phyloP scores from a whole-genome alignment of 2,797 vertebrate genomes.

The Microchirus variegatus region DNA sequence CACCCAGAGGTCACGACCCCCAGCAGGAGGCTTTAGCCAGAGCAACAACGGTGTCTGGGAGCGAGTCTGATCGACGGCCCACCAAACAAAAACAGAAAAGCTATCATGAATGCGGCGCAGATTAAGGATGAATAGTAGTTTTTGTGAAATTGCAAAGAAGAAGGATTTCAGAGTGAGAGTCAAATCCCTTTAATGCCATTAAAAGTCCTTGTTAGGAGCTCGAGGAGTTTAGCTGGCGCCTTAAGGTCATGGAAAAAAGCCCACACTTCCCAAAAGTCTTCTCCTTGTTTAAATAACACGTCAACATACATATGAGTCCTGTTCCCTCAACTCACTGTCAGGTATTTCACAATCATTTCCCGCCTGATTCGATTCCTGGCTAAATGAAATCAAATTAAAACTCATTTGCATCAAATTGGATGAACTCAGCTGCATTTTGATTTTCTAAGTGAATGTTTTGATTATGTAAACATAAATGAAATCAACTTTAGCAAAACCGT shows the following conservation, averaged over 20 bases:
- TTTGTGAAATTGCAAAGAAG: slow-evolving; percentile 6
- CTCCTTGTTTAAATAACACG: slow-evolving; percentile 69
- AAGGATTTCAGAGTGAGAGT: slow-evolving; percentile 31
- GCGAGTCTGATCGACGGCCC: slow-evolving; percentile 45
- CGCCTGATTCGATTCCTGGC: slow-evolving; percentile 59
- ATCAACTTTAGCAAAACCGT: slow-evolving; percentile 26
- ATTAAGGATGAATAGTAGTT: background rate
- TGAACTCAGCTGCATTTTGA: slow-evolving; percentile 65
- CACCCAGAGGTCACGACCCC: slow-evolving; percentile 81
- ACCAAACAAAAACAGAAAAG: slow-evolving; percentile 52
- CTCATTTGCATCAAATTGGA: slow-evolving; percentile 72
- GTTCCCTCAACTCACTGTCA: slow-evolving; percentile 43
- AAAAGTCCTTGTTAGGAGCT: slow-evolving; percentile 24
- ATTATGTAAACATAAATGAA: slow-evolving; percentile 69
- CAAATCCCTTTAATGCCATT: background rate
- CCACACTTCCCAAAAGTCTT: slow-evolving; percentile 17
- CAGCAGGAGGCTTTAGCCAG: slow-evolving; percentile 60
- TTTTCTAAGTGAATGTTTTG: slow-evolving; percentile 73
- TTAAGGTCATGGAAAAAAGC: slow-evolving; percentile 53
- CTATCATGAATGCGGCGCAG: slow-evolving; percentile 25
- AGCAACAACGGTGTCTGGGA: slow-evolving; percentile 42
- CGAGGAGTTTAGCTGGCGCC: slow-evolving; percentile 49
- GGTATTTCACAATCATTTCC: slow-evolving; percentile 64
- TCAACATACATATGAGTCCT: slow-evolving; percentile 51
- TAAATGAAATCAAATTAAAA: slow-evolving; percentile 76